phyloP scores from a whole-genome alignment of 2,113 vertebrate species.

The Otocyon megalotis region DNA sequence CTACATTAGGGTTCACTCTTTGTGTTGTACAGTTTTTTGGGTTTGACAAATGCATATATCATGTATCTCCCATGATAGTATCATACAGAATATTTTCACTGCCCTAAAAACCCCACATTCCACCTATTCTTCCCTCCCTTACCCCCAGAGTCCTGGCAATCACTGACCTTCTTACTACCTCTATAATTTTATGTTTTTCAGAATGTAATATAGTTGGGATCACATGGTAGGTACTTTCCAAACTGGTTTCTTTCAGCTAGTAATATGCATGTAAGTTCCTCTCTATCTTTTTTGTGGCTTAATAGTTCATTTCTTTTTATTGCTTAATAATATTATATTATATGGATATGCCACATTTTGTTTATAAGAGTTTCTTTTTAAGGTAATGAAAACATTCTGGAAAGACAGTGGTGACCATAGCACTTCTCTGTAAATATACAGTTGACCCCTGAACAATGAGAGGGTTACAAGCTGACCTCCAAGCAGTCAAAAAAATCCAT shows the following conservation, averaged over 20 bases:
- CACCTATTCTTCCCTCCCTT: not conserved
- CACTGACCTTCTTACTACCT: not conserved
- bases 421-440: not conserved
- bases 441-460: not conserved
- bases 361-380: not conserved
- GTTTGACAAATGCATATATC: not conserved
- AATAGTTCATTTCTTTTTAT: not conserved
- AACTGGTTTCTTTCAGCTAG: not conserved
- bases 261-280: not conserved
- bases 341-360: not conserved
- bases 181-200: not conserved
- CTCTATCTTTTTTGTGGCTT: not conserved
- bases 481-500: not conserved
- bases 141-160: not conserved
- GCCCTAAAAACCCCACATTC: not conserved
- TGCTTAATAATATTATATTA: not conserved
- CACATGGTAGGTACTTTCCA: not conserved
- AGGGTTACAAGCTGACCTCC: not conserved
- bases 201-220: not conserved
- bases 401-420: not conserved
- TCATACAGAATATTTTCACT: not conserved
- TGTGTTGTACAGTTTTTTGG: not conserved
- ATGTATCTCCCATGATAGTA: not conserved
- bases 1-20: slow-evolving; percentile 3
- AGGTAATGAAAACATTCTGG: not conserved